A percentile compares a stretch with the other conserved stretches of the same genome.
Conservation (phyloP, 2,888 invertebrate species). For the Celastrina argiolus region DNA sequence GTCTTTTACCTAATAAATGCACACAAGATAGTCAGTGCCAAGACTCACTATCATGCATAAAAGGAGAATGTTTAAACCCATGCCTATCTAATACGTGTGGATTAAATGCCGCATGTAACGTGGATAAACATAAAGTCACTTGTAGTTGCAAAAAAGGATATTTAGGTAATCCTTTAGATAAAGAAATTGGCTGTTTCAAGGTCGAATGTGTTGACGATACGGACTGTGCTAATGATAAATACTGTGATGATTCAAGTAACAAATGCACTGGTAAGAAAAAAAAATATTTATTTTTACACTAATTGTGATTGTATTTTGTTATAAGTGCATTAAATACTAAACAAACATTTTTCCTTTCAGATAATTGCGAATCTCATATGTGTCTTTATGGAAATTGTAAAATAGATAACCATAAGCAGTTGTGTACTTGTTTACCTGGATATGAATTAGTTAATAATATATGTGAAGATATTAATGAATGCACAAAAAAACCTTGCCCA, state of each 20-base stretch:
- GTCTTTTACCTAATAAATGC: slow-evolving; percentile 87
- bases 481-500: slow-evolving; percentile 87
- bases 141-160: slow-evolving; percentile 89
- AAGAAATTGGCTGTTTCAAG: slow-evolving; percentile 89
- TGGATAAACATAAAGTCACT: slow-evolving; percentile 82
- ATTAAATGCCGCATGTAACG: slow-evolving; percentile 85
- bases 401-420: slow-evolving; percentile 82
- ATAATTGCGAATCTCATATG: slow-evolving; percentile 86
- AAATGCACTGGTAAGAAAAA: slow-evolving; percentile 84
- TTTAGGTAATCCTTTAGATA: slow-evolving; percentile 88
- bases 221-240: slow-evolving; percentile 86
- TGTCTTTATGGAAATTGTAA: slow-evolving; percentile 90
- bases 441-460: slow-evolving; percentile 81
- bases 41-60: slow-evolving; percentile 84
- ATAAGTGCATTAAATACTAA: slow-evolving; percentile 16
- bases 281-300: not conserved
- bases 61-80: slow-evolving; percentile 88
- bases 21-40: slow-evolving; percentile 85
- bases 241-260: slow-evolving; percentile 85
- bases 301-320: too few species aligned
- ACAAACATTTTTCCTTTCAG: slow-evolving; percentile 60
- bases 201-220: slow-evolving; percentile 89
- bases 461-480: slow-evolving; percentile 91
- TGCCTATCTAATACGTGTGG: slow-evolving; percentile 86
- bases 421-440: slow-evolving; percentile 87